These are phyloP conservation scores for Eptesicus fuscus DNA, from an alignment of 2,113 vertebrate species.

Conservation along the genomic window DNA sequence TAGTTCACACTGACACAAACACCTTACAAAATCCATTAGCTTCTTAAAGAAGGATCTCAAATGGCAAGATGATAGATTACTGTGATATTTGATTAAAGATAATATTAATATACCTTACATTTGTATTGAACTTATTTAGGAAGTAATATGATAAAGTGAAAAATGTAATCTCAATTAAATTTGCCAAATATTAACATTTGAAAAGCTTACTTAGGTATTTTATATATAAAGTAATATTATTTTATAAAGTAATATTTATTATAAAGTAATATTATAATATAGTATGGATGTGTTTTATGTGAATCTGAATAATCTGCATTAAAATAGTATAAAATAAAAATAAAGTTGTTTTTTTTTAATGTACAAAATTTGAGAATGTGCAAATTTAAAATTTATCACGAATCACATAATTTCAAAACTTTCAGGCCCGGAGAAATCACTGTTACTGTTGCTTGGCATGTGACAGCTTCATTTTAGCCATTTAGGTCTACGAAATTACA, in stretches of 20 bases:
- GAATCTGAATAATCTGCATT: background rate
- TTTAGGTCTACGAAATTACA: background rate
- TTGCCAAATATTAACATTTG: background rate
- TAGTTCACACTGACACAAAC: background rate
- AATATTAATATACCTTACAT: background rate
- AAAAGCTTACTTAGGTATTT: background rate
- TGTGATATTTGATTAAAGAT: background rate
- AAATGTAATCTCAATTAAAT: background rate
- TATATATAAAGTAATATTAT: background rate
- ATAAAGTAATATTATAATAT: background rate
- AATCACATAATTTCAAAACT: slow-evolving; percentile 16
- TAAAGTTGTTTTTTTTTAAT: background rate
- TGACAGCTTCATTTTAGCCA: background rate
- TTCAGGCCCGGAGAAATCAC: too few species aligned
- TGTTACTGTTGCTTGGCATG: background rate
- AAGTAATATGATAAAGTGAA: background rate
- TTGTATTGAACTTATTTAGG: background rate
- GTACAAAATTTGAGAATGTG: background rate
- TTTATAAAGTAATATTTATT: background rate
- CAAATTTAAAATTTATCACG: background rate
- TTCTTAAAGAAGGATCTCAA: slow-evolving; percentile 8
- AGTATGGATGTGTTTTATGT: background rate
- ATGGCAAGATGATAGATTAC: background rate
- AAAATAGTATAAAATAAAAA: background rate
- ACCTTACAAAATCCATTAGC: background rate